These are phyloP conservation scores for Stenodema calcarata DNA, from an alignment of 2,888 invertebrate species.

Conservation along the genomic window DNA sequence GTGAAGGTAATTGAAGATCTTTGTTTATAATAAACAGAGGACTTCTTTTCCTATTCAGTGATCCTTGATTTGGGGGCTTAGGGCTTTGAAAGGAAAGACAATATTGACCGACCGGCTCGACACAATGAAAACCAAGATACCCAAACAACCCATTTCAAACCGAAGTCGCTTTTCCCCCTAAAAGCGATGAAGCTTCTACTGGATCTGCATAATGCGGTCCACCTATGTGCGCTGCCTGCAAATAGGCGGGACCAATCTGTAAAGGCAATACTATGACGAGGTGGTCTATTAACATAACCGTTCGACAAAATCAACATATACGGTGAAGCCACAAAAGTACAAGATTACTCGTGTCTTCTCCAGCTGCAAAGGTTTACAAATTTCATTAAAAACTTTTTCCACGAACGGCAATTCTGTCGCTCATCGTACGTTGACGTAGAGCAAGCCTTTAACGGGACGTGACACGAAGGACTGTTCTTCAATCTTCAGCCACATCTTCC, in stretches of 20 bases:
- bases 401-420: not conserved
- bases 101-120: not conserved
- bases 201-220: too few species aligned
- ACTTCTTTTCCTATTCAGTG: too few species aligned
- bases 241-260: too few species aligned
- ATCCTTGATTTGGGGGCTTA: not conserved
- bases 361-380: not conserved
- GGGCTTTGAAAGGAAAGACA: not conserved
- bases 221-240: too few species aligned
- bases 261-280: too few species aligned
- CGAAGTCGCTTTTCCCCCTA: not conserved
- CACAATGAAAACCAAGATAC: not conserved
- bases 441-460: slow-evolving; percentile 2
- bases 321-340: too few species aligned
- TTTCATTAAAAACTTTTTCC: not conserved
- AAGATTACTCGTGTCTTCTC: not conserved
- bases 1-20: too few species aligned
- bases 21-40: too few species aligned
- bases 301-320: too few species aligned
- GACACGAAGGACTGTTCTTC: not conserved
- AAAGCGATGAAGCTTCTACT: too few species aligned
- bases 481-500: not conserved
- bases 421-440: not conserved
- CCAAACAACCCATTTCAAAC: not conserved
- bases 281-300: too few species aligned